Percentiles rank a stretch among this genome's conserved stretches.
Evolutionary conservation across 2,888 invertebrate genomes (phyloP).

Genomic region (Caenorhabditis zanzibari): DNA sequence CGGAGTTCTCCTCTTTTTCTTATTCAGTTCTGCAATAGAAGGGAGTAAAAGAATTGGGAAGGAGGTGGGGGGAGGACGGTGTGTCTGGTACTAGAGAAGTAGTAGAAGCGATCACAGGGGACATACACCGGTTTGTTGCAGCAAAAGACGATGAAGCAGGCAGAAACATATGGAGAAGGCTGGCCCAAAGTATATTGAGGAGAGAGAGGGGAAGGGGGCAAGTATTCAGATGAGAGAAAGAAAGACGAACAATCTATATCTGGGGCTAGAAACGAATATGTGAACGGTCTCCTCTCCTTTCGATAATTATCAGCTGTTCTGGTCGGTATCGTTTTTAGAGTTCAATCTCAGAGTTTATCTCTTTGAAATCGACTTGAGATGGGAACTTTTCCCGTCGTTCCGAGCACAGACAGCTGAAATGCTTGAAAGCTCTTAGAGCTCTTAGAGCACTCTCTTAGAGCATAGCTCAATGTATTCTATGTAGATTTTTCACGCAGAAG

Average conservation of each 20-base stretch:
- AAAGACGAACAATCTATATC: slow-evolving; percentile 44
- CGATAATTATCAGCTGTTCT: slow-evolving; percentile 38
- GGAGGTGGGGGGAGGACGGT: slow-evolving; percentile 20
- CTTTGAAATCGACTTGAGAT: no score
- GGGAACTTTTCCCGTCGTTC: no score
- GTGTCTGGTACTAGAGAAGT: slow-evolving; percentile 58
- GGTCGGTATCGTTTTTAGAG: not conserved
- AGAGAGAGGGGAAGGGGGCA: slow-evolving; percentile 30
- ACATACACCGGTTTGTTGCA: slow-evolving; percentile 60
- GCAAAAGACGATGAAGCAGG: slow-evolving; percentile 39
- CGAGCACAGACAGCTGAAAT: no score
- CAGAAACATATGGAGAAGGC: slow-evolving; percentile 40
- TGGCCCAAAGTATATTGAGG: slow-evolving; percentile 53
- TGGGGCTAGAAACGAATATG: slow-evolving; percentile 23
- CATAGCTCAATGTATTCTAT: no score
- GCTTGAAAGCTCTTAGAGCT: no score
- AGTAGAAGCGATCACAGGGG: slow-evolving; percentile 56
- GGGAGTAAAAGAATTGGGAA: slow-evolving; percentile 15
- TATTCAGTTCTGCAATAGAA: slow-evolving; percentile 30
- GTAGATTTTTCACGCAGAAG: no score
- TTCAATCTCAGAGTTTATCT: not conserved
- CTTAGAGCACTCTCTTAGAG: no score
- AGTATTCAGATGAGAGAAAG: slow-evolving; percentile 47
- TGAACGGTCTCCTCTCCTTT: slow-evolving; percentile 11
- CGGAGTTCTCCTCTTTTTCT: slow-evolving; percentile 20